Evolutionary conservation across 2,888 invertebrate species (phyloP).

Genomic region (Galerucella calmariensis): DNA sequence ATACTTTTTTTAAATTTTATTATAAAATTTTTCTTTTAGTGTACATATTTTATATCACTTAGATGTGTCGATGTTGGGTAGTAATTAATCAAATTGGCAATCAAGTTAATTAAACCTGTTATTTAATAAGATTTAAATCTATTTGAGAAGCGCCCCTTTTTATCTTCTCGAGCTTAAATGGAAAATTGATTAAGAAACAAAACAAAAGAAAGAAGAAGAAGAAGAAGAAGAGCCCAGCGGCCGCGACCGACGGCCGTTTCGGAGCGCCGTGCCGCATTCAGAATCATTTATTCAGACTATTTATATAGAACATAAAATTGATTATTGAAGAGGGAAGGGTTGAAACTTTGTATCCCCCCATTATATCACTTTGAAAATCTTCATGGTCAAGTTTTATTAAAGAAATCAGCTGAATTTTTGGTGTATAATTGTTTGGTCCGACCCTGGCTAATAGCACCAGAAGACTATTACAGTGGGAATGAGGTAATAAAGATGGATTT

Average conservation of each 20-base stretch:
- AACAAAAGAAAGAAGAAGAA: conserved; percentile 15
- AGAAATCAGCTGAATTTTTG: no score
- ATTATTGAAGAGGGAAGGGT: no score
- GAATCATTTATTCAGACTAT: background rate
- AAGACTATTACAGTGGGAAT: conserved; percentile 10
- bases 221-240: conserved; percentile 14
- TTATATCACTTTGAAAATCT: background rate
- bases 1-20: no score
- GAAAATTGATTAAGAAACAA: conserved; percentile 37
- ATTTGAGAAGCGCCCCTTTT: conserved; percentile 38
- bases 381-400: no score
- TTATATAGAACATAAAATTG: background rate
- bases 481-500: conserved; percentile 21
- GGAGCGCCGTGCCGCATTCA: background rate
- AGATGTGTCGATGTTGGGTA: conserved; percentile 4
- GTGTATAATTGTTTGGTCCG: background rate
- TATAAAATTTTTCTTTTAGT: background rate
- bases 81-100: conserved; percentile 44
- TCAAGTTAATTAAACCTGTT: conserved; percentile 43
- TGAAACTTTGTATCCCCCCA: background rate
- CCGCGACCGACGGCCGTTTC: conserved; percentile 11
- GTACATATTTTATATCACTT: background rate
- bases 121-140: conserved; percentile 43
- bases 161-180: conserved; percentile 31
- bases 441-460: background rate